Percentiles rank a stretch among this genome's conserved stretches.
Conservation (phyloP, 37 sponge, comb jelly and placozoan genomes). For the Spongia lamella region DNA sequence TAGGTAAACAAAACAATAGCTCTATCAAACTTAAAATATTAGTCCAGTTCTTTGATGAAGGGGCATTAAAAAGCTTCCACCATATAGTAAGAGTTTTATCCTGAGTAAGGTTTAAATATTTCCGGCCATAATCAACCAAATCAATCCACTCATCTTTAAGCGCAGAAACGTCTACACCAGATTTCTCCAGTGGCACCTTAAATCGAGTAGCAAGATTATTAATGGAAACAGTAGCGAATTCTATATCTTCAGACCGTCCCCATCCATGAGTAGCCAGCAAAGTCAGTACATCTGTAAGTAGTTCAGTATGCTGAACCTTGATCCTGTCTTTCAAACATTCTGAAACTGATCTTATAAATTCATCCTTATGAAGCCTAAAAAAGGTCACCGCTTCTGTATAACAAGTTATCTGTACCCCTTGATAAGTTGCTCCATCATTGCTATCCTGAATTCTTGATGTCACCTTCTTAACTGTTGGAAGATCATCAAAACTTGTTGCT, state of each 20-base stretch:
- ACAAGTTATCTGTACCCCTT: constrained; percentile 20
- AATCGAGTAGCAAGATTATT: constrained; percentile 28
- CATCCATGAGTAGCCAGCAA: constrained; percentile 50
- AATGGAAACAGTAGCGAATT: constrained; percentile 49
- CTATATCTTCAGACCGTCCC: constrained; percentile 20
- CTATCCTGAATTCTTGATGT: constrained; percentile 2
- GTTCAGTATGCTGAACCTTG: constrained; percentile 21
- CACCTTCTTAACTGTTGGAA: constrained; percentile 42
- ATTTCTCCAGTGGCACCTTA: constrained; percentile 40
- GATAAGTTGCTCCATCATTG: constrained; percentile 26
- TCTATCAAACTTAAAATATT: constrained; percentile 52
- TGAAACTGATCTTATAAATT: not conserved
- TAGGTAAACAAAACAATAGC: constrained; percentile 49
- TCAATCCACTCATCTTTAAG: constrained; percentile 58
- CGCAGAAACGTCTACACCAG: constrained; percentile 12
- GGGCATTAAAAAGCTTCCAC: constrained; percentile 64
- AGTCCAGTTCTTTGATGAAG: constrained; percentile 45
- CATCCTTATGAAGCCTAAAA: constrained; percentile 7
- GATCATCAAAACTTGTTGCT: constrained; percentile 16
- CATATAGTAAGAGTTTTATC: constrained; percentile 30
- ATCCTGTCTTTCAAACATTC: constrained; percentile 19
- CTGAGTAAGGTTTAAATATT: constrained; percentile 28
- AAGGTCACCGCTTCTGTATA: constrained; percentile 27
- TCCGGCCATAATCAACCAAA: constrained; percentile 39
- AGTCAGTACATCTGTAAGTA: constrained; percentile 20